phyloP scores from a whole-genome alignment of 2,113 vertebrate genomes.

The Anoura caudifer region DNA sequence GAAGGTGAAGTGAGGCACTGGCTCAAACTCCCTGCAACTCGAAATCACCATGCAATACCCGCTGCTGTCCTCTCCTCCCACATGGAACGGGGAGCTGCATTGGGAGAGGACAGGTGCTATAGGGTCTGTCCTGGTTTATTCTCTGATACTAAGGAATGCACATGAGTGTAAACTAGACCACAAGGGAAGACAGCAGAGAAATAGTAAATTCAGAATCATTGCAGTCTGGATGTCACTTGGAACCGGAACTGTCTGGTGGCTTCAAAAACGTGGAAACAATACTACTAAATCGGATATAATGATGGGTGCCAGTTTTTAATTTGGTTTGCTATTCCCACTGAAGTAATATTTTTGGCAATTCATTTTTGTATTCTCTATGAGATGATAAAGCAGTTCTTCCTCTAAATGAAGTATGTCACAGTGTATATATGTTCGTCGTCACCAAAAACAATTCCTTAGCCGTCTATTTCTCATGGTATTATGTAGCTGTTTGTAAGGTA shows the following conservation, averaged over 20 bases:
- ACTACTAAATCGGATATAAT: neutral
- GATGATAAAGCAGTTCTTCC: neutral
- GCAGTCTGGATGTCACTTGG: neutral
- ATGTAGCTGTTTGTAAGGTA: neutral
- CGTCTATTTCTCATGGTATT: neutral
- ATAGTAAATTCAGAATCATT: neutral
- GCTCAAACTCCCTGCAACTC: neutral
- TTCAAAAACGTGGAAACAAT: neutral
- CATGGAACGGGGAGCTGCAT: neutral
- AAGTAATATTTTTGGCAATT: neutral
- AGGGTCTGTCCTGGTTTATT: neutral
- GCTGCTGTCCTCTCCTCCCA: neutral
- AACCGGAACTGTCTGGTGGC: neutral
- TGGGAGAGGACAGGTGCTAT: neutral
- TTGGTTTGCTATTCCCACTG: neutral
- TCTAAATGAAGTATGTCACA: neutral
- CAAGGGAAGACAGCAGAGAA: neutral
- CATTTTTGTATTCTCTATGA: constrained; percentile 16
- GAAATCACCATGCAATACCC: neutral
- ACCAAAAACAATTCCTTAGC: neutral
- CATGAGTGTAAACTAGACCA: neutral
- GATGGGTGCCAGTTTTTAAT: neutral
- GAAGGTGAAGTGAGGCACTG: neutral
- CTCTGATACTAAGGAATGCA: neutral
- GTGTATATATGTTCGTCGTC: neutral